Conservation (phyloP, 2,797 vertebrate genomes). For the Hyperoplus immaculatus region DNA sequence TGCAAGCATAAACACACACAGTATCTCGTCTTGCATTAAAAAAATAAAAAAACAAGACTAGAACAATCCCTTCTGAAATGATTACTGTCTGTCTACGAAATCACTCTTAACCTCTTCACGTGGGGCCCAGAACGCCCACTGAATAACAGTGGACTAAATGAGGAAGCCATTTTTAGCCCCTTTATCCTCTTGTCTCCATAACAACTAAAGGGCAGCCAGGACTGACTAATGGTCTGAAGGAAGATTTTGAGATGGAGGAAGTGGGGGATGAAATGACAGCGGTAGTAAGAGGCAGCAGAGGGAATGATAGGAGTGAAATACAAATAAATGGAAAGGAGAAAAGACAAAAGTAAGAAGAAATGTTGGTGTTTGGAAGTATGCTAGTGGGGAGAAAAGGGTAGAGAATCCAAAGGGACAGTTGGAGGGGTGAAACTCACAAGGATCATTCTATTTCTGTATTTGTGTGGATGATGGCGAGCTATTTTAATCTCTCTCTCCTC, state of each 20-base stretch:
- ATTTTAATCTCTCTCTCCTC: slow-evolving; percentile 69
- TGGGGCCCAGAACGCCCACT: slow-evolving; percentile 28
- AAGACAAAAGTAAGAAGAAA: slow-evolving; percentile 3
- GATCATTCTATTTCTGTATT: slow-evolving; percentile 68
- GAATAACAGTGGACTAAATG: slow-evolving; percentile 51
- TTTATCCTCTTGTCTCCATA: slow-evolving; percentile 68
- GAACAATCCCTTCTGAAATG: neutral
- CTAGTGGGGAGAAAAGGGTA: slow-evolving; percentile 9
- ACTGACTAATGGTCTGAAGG: slow-evolving; percentile 69
- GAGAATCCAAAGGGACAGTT: slow-evolving; percentile 30
- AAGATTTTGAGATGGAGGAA: slow-evolving; percentile 58
- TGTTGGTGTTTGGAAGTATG: neutral
- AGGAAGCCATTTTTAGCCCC: slow-evolving; percentile 68
- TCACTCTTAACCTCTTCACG: neutral
- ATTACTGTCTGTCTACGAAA: neutral
- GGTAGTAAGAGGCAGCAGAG: slow-evolving; percentile 28
- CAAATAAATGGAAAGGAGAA: neutral
- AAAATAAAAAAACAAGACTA: neutral
- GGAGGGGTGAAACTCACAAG: slow-evolving; percentile 57
- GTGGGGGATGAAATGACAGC: slow-evolving; percentile 52
- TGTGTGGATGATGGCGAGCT: slow-evolving; percentile 67
- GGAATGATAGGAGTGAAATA: slow-evolving; percentile 13
- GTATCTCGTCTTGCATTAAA: neutral
- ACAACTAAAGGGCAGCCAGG: slow-evolving; percentile 70
- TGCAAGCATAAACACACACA: neutral